A percentile compares a stretch with the other conserved stretches of the same genome.
phyloP scores from a whole-genome alignment of 2,888 invertebrate species.

The Lissonota sp. region DNA sequence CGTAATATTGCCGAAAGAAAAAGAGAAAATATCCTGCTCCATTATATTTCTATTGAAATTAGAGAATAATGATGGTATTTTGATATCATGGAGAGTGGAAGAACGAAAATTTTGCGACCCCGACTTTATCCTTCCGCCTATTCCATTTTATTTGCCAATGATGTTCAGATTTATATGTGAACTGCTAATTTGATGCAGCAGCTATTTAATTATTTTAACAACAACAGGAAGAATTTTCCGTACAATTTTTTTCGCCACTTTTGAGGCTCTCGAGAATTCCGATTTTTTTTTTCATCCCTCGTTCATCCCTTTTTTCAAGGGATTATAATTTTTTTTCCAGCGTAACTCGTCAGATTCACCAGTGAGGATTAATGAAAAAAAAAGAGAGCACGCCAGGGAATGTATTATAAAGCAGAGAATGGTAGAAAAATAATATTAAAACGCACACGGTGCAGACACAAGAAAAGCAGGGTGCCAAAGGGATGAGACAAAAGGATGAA shows the following conservation, averaged over 20 bases:
- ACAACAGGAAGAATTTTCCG: no score
- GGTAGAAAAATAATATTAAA: constrained; percentile 17
- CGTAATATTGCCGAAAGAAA: constrained; percentile 29
- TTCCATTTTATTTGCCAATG: no score
- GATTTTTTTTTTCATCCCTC: constrained; percentile 1
- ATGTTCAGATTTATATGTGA: no score
- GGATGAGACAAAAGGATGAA: constrained; percentile 49
- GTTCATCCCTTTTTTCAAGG: background rate
- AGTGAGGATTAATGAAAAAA: constrained; percentile 15
- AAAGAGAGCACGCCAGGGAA: constrained; percentile 33
- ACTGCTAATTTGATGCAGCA: no score
- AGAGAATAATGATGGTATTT: constrained; percentile 34
- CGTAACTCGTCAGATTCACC: constrained; percentile 23
- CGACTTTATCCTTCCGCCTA: no score
- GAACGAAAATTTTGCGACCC: background rate
- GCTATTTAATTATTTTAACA: no score
- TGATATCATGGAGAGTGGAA: background rate
- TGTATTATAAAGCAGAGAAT: constrained; percentile 43
- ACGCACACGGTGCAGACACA: constrained; percentile 3
- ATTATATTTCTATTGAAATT: constrained; percentile 34
- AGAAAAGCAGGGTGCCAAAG: constrained; percentile 45
- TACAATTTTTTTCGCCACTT: background rate
- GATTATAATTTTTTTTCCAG: background rate
- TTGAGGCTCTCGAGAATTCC: background rate
- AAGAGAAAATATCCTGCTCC: background rate